Evolutionary conservation across 2,888 invertebrate species (phyloP), one percentile per base, ranked within the genome.

Genomic region (Terebella lapidaria): DNA sequence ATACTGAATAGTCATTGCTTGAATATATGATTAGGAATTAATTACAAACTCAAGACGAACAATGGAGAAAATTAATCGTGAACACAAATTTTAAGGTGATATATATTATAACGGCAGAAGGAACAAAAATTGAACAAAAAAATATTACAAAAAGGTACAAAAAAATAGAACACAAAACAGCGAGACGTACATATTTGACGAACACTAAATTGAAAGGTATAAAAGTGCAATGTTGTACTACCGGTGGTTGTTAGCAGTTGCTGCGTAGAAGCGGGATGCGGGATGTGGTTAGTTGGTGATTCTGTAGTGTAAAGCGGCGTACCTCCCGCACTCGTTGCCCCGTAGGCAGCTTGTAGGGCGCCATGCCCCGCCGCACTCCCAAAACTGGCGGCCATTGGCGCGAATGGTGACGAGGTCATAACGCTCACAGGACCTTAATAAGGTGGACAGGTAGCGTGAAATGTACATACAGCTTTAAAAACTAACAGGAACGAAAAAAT

Each of bases 201-300:
- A n/a, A n/a, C n/a, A n/a, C n/a, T n/a, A n/a, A n/a, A n/a, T n/a
- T n/a, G n/a, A n/a, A n/a, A n/a, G n/a, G n/a, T n/a, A 35, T 35
- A 35, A 35, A 35, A 35, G 42, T 35, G 42, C 42, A 35, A 35
- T 35, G n/a, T 35, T 49, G 29, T 55, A 56, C 56, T 56, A 56
- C 56, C 56, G 56, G 45, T 45, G 56, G 56, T 22, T 24, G 53
- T 46, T 56, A 56, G 28, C 56, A 56, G 56, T n/a, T n/a, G n/a
- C 56, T 24, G 56, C 47, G 56, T 27, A 47, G 56, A 25, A 28
- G 26, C 5, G 25, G 28, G 24, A 22, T 24, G 42, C n/a, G n/a
- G n/a, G 46, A 46, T 22, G 47, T 24, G 42, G 47, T 56, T 56
- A 56, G 56, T 56, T 56, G 56, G 56, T 56, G 56, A 26, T 47